phyloP scores from a whole-genome alignment of 2,113 vertebrate genomes.

The Gambusia affinis region DNA sequence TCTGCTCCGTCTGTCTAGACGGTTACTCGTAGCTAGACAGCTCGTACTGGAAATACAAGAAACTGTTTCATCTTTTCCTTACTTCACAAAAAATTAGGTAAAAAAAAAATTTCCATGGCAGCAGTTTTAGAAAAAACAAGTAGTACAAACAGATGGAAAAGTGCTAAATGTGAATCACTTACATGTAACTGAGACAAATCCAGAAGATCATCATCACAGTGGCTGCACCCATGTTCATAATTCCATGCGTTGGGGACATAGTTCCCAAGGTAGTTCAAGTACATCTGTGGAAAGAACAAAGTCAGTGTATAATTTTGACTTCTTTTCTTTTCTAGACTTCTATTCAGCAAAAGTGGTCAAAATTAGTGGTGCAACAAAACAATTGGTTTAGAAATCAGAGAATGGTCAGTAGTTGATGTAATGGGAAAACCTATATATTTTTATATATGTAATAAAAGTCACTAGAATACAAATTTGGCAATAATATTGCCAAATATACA shows the following conservation, averaged over 20 bases:
- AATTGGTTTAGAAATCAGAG: too few relatives aligned
- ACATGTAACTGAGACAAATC: slow-evolving; percentile 87
- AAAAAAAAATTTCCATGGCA: slow-evolving; percentile 29
- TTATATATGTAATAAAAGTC: too few relatives aligned
- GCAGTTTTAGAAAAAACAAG: slow-evolving; percentile 29
- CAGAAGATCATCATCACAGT: slow-evolving; percentile 86
- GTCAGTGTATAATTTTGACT: not conserved
- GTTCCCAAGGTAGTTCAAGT: slow-evolving; percentile 94
- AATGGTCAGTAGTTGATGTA: too few relatives aligned
- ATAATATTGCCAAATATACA: too few relatives aligned
- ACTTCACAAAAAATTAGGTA: slow-evolving; percentile 8
- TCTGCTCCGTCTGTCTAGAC: slow-evolving; percentile 45
- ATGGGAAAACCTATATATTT: too few relatives aligned
- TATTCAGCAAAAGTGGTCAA: not conserved
- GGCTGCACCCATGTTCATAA: slow-evolving; percentile 87
- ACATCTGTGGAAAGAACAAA: slow-evolving; percentile 81
- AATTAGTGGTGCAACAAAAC: not conserved
- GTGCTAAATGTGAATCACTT: slow-evolving; percentile 69
- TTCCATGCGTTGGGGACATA: slow-evolving; percentile 95
- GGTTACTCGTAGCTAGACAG: slow-evolving; percentile 28
- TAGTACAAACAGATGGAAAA: slow-evolving; percentile 32
- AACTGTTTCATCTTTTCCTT: slow-evolving; percentile 35
- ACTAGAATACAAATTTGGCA: too few relatives aligned
- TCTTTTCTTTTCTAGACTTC: not conserved
- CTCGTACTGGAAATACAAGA: slow-evolving; percentile 19